A percentile compares a stretch with the other conserved stretches of the same genome.
These are phyloP conservation scores for Lipotes vexillifer DNA, from an alignment of 2,113 vertebrate species.

Conservation along the genomic window DNA sequence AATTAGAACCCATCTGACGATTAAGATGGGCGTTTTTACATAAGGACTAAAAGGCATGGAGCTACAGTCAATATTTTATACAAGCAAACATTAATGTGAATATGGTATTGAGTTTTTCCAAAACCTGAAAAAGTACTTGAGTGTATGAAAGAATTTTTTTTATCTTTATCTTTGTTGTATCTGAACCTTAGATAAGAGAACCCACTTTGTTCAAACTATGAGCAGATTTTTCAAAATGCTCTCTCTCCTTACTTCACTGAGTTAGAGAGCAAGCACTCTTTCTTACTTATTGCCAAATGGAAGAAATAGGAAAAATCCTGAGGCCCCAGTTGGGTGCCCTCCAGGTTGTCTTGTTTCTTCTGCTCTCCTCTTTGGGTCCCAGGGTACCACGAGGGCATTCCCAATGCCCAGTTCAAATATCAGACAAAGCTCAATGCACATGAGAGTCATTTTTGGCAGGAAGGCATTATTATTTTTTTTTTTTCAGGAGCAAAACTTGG, in stretches of 20 bases:
- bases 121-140: slow-evolving; percentile 65
- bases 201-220: slow-evolving; percentile 13
- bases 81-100: slow-evolving; percentile 68
- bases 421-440: not conserved
- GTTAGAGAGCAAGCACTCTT: slow-evolving; percentile 26
- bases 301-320: slow-evolving; percentile 7
- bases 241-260: slow-evolving; percentile 18
- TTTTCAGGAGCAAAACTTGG: not conserved
- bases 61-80: slow-evolving; percentile 75
- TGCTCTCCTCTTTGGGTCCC: not conserved
- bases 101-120: slow-evolving; percentile 70
- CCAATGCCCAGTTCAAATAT: not conserved
- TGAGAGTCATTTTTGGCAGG: not conserved
- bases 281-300: not conserved
- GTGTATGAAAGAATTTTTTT: slow-evolving; percentile 28
- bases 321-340: not conserved
- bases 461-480: not conserved
- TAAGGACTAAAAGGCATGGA: slow-evolving; percentile 58
- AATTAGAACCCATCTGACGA: slow-evolving; percentile 76
- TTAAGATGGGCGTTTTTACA: slow-evolving; percentile 70
- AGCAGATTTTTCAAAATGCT: slow-evolving; percentile 61
- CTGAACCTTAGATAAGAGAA: slow-evolving; percentile 71
- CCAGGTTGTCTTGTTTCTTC: not conserved
- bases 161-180: slow-evolving; percentile 56
- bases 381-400: not conserved